phyloP scores from a whole-genome alignment of 2,113 vertebrate species.

The Pelusios castaneus region DNA sequence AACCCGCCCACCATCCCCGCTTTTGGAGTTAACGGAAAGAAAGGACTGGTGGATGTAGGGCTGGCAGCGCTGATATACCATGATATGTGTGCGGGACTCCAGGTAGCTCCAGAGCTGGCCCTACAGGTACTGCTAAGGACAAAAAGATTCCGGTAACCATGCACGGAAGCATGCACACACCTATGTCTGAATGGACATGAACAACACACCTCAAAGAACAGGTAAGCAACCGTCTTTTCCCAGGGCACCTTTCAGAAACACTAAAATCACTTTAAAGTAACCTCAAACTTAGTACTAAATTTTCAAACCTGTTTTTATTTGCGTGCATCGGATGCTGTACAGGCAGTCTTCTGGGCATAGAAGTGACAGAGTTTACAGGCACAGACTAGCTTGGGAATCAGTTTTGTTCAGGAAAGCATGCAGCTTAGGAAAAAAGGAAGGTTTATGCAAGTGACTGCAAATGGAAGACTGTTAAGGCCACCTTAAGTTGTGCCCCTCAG shows the following conservation, averaged over 20 bases:
- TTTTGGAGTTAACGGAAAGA: too few relatives aligned
- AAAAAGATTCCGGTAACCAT: too few relatives aligned
- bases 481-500: rapidly evolving
- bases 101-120: too few relatives aligned
- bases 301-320: neutral
- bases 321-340: neutral
- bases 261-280: neutral
- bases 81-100: too few relatives aligned
- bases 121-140: too few relatives aligned
- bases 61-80: too few relatives aligned
- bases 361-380: neutral
- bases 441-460: neutral
- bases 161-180: too few relatives aligned
- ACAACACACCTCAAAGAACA: too few relatives aligned
- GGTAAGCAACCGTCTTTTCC: neutral
- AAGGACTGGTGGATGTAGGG: too few relatives aligned
- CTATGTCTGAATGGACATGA: too few relatives aligned
- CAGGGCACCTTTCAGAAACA: neutral
- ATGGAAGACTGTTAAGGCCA: neutral
- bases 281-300: neutral
- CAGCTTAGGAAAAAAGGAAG: neutral
- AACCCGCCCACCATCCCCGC: too few relatives aligned
- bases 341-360: neutral
- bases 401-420: neutral
- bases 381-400: neutral